Conservation (phyloP, 2,797 vertebrate genomes). For the Chrosomus eos region DNA sequence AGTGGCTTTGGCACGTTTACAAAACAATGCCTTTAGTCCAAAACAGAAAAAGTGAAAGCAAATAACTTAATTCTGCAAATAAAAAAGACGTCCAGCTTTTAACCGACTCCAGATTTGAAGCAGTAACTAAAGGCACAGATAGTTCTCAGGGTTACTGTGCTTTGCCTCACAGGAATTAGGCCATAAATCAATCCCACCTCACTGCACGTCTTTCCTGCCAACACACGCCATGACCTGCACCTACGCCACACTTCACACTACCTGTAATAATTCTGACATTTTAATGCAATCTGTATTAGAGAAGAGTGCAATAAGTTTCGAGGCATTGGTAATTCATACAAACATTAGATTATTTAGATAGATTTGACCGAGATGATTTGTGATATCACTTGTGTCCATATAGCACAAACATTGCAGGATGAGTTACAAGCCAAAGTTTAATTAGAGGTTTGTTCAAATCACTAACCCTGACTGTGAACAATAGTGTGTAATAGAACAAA, state of each 20-base stretch:
- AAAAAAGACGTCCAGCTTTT: slow-evolving; percentile 76
- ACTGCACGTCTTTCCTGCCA: neutral
- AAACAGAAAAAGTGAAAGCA: slow-evolving; percentile 77
- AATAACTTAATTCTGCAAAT: slow-evolving; percentile 79
- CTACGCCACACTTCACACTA: neutral
- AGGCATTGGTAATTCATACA: neutral
- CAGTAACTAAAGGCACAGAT: slow-evolving; percentile 70
- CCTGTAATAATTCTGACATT: neutral
- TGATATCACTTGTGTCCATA: neutral
- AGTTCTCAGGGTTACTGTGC: slow-evolving; percentile 58
- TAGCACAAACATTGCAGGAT: neutral
- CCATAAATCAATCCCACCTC: slow-evolving; percentile 68
- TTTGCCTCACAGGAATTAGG: slow-evolving; percentile 56
- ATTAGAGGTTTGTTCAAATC: slow-evolving; percentile 2
- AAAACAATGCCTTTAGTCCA: slow-evolving; percentile 78
- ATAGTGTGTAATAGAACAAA: neutral
- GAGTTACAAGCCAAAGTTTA: neutral
- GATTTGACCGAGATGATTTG: neutral
- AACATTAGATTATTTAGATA: neutral
- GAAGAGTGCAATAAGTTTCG: neutral
- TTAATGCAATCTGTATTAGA: neutral
- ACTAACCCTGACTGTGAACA: neutral
- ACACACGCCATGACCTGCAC: neutral
- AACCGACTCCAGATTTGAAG: slow-evolving; percentile 76
- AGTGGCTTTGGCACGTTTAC: slow-evolving; percentile 68